Percentiles rank a stretch among this genome's conserved stretches.
phyloP scores from a whole-genome alignment of 2,797 vertebrate species.

The Melanogrammus aeglefinus region DNA sequence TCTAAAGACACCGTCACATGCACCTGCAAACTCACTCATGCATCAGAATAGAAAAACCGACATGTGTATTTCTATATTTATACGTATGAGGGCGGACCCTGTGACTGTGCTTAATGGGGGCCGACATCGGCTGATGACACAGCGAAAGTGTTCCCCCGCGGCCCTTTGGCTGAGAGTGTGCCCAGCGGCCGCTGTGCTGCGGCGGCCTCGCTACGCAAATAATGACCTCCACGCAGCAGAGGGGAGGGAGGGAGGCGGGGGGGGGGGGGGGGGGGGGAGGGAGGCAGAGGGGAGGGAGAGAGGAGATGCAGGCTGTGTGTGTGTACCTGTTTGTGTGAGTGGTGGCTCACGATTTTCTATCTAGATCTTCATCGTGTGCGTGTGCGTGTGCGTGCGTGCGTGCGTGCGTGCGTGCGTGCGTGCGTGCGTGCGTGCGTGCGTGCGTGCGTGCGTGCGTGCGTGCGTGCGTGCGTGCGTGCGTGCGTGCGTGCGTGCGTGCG shows the following conservation, averaged over 20 bases:
- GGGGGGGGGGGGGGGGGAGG: too few relatives aligned
- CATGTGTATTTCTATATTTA: neutral
- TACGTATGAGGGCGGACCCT: conserved; percentile 29
- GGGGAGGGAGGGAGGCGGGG: neutral
- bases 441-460: neutral
- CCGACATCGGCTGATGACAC: conserved; percentile 43
- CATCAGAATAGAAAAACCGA: neutral
- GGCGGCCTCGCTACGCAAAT: conserved; percentile 9
- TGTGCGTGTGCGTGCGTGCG: neutral
- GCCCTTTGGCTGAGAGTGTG: conserved; percentile 19
- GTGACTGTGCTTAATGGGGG: conserved; percentile 51
- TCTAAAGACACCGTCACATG: conserved; percentile 38
- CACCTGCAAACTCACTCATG: conserved; percentile 11
- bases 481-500: conserved; percentile 11
- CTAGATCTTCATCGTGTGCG: neutral
- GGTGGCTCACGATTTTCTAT: too few relatives aligned
- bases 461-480: conserved; percentile 7
- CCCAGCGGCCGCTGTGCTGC: neutral
- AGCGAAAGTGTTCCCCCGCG: conserved; percentile 36
- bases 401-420: conserved; percentile 13
- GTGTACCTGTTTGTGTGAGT: conserved; percentile 4
- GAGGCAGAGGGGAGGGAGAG: too few relatives aligned
- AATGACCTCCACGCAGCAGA: conserved; percentile 9
- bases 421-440: conserved; percentile 8
- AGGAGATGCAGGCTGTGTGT: neutral